phyloP scores from a whole-genome alignment of 2,888 invertebrate genomes.

The Caenorhabditis plicata region DNA sequence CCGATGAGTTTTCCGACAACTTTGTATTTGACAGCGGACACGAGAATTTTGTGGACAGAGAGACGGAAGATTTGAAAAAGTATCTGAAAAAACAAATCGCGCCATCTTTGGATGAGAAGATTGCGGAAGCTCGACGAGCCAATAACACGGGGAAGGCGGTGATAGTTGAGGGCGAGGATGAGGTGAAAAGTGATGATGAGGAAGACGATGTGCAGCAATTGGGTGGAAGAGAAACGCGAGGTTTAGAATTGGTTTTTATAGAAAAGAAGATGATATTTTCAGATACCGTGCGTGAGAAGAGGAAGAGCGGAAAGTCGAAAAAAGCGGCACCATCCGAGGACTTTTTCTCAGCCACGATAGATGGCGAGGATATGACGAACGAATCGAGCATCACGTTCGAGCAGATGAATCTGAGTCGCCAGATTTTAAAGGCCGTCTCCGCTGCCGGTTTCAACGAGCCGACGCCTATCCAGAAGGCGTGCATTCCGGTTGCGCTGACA shows the following conservation, averaged over 20 bases:
- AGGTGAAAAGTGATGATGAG: constrained; percentile 5
- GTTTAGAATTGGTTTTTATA: constrained; percentile 1
- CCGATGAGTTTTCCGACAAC: constrained; percentile 46
- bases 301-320: constrained; percentile 33
- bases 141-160: constrained; percentile 42
- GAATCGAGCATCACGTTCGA: constrained; percentile 69
- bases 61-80: constrained; percentile 43
- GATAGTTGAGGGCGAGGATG: constrained; percentile 31
- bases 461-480: constrained; percentile 92
- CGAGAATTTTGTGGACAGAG: constrained; percentile 23
- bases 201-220: constrained; percentile 50
- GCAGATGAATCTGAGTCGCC: constrained; percentile 93
- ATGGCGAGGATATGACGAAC: constrained; percentile 30
- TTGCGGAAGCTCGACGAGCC: constrained; percentile 45
- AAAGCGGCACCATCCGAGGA: constrained; percentile 22
- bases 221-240: constrained; percentile 42
- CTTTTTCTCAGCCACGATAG: constrained; percentile 40
- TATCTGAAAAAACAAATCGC: constrained; percentile 53
- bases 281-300: constrained; percentile 49
- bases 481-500: constrained; percentile 87
- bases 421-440: constrained; percentile 82
- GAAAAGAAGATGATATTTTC: constrained; percentile 1
- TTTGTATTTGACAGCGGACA: constrained; percentile 42
- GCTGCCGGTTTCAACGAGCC: constrained; percentile 87
- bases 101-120: constrained; percentile 58